Evolutionary conservation across 2,113 vertebrate genomes (phyloP).

Genomic region (Microcebus ravelobensis): DNA sequence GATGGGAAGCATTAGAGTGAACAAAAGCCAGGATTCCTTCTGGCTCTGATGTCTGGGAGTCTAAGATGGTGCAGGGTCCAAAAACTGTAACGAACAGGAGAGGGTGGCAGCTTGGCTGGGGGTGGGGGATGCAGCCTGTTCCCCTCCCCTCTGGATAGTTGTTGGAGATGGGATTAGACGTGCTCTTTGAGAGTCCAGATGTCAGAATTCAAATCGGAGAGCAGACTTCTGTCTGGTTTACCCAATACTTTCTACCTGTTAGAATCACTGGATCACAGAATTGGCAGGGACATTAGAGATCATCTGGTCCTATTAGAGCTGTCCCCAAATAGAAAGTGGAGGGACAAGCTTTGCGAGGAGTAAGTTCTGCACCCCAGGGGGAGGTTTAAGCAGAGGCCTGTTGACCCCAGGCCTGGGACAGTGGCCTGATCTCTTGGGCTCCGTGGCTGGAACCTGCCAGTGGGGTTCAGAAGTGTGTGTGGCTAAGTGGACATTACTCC

Average conservation of each 20-base stretch:
- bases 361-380: neutral
- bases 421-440: neutral
- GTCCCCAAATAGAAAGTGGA: neutral
- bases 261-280: neutral
- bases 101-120: neutral
- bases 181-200: neutral
- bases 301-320: neutral
- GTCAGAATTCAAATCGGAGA: neutral
- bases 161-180: neutral
- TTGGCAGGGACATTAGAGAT: neutral
- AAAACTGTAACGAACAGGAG: neutral
- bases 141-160: neutral
- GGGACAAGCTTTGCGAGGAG: neutral
- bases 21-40: neutral
- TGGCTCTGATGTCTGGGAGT: neutral
- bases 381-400: neutral
- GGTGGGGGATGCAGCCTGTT: fast-evolving
- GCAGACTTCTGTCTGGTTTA: neutral
- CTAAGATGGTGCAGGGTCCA: neutral
- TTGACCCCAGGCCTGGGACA: too few relatives aligned
- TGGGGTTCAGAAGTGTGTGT: neutral
- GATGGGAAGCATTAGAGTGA: neutral
- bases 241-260: neutral
- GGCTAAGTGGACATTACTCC: neutral
- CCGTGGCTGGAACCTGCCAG: neutral